Evolutionary conservation across 2,113 vertebrate genomes (phyloP), one percentile per base, ranked within the genome.

Genomic region (Genyomyrus donnyi): DNA sequence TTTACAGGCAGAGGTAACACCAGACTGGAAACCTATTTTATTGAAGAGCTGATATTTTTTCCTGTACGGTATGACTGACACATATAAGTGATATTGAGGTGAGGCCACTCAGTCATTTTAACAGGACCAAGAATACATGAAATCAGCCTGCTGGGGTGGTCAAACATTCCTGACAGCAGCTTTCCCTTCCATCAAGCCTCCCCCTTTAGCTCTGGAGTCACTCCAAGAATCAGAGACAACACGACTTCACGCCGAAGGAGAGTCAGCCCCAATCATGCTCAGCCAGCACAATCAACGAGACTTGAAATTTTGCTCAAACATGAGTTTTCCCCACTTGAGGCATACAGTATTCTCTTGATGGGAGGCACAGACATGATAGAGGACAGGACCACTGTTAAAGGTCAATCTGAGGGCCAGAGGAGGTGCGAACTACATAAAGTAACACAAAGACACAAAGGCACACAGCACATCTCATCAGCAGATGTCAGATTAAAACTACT

Each of bases 61-160:
- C 77, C 77, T 83, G 35, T 83, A 45, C 39, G 1, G 77, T 21
- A 45, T 21, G 77, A 83, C 39, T 21, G 77, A 45, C 45, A 45
- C 2, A 17, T 83, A 80, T 3, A 83, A 83, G 15, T 21, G 77
- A 83, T 49, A n/a, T 50, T 50, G 84, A 86, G 24, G 84, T 27
- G 84, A 86, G 24, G 35, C 42, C 1, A 17, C 6, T 46, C 92
- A 92, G 92, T 85, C 48, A 89, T 39, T 91, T 90, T 88, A 89
- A 89, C 92, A 70, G 91, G 88, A 90, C 62, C 89, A 21, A 91
- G 89, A 91, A 89, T 77, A 83, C 90, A 88, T 58, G 90, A 92
- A 92, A 89, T 91, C 74, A 80, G 83, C 91, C 91, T 88, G 90
- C 92, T 92, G 90, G 89, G 89, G 89, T 84, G 52, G 88, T 88